Evolutionary conservation across 2,113 vertebrate genomes (phyloP).

Genomic region (Microcebus jonahi): DNA sequence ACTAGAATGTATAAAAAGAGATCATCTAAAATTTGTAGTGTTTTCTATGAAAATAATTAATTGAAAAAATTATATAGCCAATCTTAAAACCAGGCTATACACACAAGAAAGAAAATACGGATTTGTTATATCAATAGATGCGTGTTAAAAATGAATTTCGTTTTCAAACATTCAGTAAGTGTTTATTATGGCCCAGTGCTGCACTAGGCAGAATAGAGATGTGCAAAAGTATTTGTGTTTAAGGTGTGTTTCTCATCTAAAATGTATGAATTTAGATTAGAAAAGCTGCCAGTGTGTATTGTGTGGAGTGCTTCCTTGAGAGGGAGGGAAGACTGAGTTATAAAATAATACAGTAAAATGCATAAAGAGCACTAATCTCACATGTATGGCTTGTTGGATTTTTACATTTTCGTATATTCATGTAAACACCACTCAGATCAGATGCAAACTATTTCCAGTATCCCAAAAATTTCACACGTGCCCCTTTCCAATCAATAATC

Average conservation of each 20-base stretch:
- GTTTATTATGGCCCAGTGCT: not conserved
- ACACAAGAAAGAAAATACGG: not conserved
- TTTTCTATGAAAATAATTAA: not conserved
- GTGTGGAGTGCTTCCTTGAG: not conserved
- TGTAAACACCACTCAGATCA: not conserved
- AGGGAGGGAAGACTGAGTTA: not conserved
- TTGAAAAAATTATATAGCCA: not conserved
- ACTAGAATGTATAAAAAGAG: not conserved
- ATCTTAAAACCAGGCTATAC: conserved; percentile 6
- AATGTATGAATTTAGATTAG: not conserved
- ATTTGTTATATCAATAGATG: conserved; percentile 6
- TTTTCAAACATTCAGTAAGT: not conserved
- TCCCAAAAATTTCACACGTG: not conserved
- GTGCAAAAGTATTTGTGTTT: not conserved
- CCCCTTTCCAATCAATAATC: not conserved
- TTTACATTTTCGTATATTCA: not conserved
- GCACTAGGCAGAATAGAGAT: not conserved
- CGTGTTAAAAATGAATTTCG: not conserved
- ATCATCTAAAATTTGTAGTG: not conserved
- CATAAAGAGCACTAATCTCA: not conserved
- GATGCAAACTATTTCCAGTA: not conserved
- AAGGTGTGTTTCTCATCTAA: not conserved
- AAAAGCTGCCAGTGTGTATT: not conserved
- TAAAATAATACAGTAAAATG: not conserved
- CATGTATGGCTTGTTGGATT: not conserved